phyloP scores from a whole-genome alignment of 2,888 invertebrate genomes.

The Eurytoma californica region DNA sequence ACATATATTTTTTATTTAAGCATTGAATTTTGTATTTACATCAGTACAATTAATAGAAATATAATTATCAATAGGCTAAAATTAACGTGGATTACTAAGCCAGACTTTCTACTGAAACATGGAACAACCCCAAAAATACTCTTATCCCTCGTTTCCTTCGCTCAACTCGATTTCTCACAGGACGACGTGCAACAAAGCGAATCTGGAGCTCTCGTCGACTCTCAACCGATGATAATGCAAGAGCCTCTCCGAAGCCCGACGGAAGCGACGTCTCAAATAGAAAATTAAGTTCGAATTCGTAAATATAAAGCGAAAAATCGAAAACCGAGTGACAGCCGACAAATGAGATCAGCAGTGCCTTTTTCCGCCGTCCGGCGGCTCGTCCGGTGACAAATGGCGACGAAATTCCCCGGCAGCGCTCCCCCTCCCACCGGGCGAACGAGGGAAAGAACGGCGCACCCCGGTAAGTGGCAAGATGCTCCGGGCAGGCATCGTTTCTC shows the following conservation, averaged over 20 bases:
- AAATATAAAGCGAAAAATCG: slow-evolving; percentile 49
- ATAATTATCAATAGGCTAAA: too few relatives aligned
- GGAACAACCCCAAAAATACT: not conserved
- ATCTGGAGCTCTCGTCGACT: slow-evolving; percentile 18
- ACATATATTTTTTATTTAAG: too few relatives aligned
- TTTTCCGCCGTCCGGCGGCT: slow-evolving; percentile 30
- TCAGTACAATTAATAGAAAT: too few relatives aligned
- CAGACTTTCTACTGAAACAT: too few relatives aligned
- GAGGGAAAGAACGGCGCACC: not conserved
- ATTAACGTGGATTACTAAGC: too few relatives aligned
- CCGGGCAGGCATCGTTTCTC: slow-evolving; percentile 18
- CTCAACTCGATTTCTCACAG: not conserved
- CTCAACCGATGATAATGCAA: slow-evolving; percentile 23
- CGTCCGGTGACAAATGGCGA: slow-evolving; percentile 48
- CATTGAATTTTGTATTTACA: too few relatives aligned
- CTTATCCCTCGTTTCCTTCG: not conserved
- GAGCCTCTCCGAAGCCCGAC: slow-evolving; percentile 4
- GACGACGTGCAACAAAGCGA: slow-evolving; percentile 26
- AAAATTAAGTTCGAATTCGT: slow-evolving; percentile 54
- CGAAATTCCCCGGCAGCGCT: slow-evolving; percentile 19
- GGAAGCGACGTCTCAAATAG: slow-evolving; percentile 29
- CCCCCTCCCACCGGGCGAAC: not conserved
- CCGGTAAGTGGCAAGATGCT: slow-evolving; percentile 43
- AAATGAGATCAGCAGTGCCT: slow-evolving; percentile 47
- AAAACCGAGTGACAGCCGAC: slow-evolving; percentile 44